Base-by-base conservation (phyloP, 2,797 vertebrate species). In the Leptatherina wallacei region DNA sequence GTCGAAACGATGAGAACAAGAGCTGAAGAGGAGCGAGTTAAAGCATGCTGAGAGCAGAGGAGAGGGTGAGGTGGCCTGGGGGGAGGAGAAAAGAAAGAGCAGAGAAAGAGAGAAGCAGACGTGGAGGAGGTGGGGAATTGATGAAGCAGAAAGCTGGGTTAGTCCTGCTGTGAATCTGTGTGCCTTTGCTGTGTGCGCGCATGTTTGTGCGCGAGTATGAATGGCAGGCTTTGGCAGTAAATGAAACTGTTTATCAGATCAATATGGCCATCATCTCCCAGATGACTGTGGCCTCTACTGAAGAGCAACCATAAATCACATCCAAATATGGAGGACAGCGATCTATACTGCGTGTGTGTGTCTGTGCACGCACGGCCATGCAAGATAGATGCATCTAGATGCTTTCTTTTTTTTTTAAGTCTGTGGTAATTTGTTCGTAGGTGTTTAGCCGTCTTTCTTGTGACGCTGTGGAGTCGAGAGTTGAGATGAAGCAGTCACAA, bases 211-310 rank as follows among this genome's bases (percentile, higher is more conserved):
- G 65, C 47, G 74, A 36, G 81, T 82, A 60, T 89, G 89, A 92
- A 88, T 90, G 90, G 87, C 74, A 92, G 91, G 91, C 88, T 92
- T 86, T 91, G 92, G 91, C 93, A 93, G 93, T 92, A 94, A 95
- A 94, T 94, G 94, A 95, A 94, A 95, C 91, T 94, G 93, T 95
- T 95, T 91, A 95, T 94, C 82, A 93, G 95, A 96, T 96, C 94
- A 92, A 96, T 96, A 95, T 87, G 88, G 91, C 93, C 94, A 94
- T 96, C 95, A 95, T 96, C 94, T 95, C 93, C 92, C 89, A 93
- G 95, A 97, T 95, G 94, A 95, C 93, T 94, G 92, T 94, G 90
- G 92, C 94, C 94, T 92, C 91, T 93, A 84, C 92, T 91, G 94
- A 95, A 95, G 94, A 95, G 84, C 91, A 89, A 90, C 93, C 92